Conservation (phyloP, 2,113 vertebrate species). For the Menidia beryllina region DNA sequence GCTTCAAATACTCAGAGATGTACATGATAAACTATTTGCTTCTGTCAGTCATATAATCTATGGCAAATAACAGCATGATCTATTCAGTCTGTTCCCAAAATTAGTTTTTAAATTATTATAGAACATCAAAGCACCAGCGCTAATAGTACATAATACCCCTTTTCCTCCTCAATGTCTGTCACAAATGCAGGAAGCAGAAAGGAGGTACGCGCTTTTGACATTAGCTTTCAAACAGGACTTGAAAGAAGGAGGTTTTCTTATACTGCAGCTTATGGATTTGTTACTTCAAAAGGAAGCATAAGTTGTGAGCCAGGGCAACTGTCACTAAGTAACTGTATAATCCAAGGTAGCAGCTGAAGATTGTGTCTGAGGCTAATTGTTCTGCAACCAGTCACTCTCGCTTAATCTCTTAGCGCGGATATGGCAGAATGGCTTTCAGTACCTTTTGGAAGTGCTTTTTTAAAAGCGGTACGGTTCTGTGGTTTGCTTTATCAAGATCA, state of each 20-base stretch:
- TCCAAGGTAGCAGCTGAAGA: slow-evolving; percentile 49
- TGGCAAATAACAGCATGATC: slow-evolving; percentile 19
- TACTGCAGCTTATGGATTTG: slow-evolving; percentile 59
- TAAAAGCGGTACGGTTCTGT: too few species aligned
- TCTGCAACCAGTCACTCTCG: slow-evolving; percentile 39
- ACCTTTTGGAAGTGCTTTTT: too few species aligned
- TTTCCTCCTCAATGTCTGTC: slow-evolving; percentile 16
- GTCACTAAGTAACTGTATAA: slow-evolving; percentile 45
- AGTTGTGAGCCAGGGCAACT: slow-evolving; percentile 49
- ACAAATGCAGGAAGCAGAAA: slow-evolving; percentile 32
- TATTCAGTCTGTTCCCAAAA: slow-evolving; percentile 26
- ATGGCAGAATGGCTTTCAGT: background rate
- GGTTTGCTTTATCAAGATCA: too few species aligned
- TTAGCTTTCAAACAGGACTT: slow-evolving; percentile 29
- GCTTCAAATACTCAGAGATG: slow-evolving; percentile 42
- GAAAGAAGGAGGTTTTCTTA: slow-evolving; percentile 42
- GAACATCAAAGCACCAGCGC: slow-evolving; percentile 69
- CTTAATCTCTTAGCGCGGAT: slow-evolving; percentile 25
- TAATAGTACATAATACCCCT: slow-evolving; percentile 36
- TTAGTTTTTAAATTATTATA: slow-evolving; percentile 44
- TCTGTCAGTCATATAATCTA: slow-evolving; percentile 73
- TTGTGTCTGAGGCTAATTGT: slow-evolving; percentile 55
- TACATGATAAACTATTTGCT: slow-evolving; percentile 80
- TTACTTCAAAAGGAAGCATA: slow-evolving; percentile 71
- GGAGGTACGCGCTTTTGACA: slow-evolving; percentile 5